phyloP scores from a whole-genome alignment of 2,888 invertebrate species.

The Netelia melanura region DNA sequence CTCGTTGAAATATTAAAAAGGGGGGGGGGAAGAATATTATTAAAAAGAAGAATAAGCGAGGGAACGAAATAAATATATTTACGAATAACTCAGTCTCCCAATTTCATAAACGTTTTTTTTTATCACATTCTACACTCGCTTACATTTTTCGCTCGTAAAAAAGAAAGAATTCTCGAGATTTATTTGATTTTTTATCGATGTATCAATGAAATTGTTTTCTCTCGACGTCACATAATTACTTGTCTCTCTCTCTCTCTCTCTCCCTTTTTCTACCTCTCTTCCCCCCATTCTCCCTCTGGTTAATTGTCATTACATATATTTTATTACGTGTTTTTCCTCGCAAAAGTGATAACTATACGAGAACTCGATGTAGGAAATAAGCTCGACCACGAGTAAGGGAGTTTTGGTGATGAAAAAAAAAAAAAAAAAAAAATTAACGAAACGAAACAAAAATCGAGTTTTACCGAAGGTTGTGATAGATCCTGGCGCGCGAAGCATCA shows the following conservation, averaged over 20 bases:
- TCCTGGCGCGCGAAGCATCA: slow-evolving; percentile 66
- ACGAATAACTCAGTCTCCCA: background rate
- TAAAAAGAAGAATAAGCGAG: background rate
- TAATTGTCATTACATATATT: slow-evolving; percentile 37
- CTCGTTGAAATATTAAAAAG: slow-evolving; percentile 4
- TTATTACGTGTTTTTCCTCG: slow-evolving; percentile 52
- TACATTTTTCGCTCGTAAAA: background rate
- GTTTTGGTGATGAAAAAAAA: slow-evolving; percentile 1
- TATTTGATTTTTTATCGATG: background rate
- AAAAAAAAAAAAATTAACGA: slow-evolving; percentile 1
- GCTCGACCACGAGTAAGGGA: background rate
- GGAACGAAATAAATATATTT: background rate
- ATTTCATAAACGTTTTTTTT: background rate
- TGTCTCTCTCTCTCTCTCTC: background rate
- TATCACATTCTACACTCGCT: background rate
- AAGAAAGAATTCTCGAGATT: background rate
- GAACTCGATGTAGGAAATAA: slow-evolving; percentile 40
- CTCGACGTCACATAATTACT: background rate
- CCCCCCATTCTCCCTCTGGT: slow-evolving; percentile 34
- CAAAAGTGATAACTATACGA: slow-evolving; percentile 58
- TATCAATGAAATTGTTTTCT: background rate
- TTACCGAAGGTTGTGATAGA: slow-evolving; percentile 67
- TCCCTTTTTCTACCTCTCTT: slow-evolving; percentile 17
- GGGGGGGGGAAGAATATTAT: background rate
- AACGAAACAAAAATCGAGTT: slow-evolving; percentile 49